A percentile compares a stretch with the other conserved stretches of the same genome.
phyloP scores from a whole-genome alignment of 2,797 vertebrate species.

The Oryzias sinensis region DNA sequence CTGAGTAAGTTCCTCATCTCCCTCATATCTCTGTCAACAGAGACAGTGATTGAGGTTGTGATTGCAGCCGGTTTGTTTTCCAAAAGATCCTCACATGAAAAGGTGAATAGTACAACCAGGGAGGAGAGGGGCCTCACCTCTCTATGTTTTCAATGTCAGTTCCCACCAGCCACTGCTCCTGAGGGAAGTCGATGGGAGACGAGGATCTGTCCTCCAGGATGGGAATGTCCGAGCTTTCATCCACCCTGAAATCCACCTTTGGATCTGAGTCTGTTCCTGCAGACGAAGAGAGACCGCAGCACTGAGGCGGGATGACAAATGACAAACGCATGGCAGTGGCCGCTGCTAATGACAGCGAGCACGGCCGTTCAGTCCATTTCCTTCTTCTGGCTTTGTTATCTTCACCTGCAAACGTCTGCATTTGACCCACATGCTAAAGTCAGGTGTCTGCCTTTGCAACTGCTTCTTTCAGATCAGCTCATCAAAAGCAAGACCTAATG shows the following conservation, averaged over 20 bases:
- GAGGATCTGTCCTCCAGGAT: slow-evolving; percentile 89
- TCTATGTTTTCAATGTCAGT: slow-evolving; percentile 94
- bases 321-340: not conserved
- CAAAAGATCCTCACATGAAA: not conserved
- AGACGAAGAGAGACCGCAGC: slow-evolving; percentile 6
- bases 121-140: slow-evolving; percentile 71
- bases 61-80: not conserved
- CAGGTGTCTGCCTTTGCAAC: not conserved
- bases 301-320: not conserved
- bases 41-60: slow-evolving; percentile 9
- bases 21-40: slow-evolving; percentile 87
- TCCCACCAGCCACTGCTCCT: slow-evolving; percentile 91
- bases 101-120: too few relatives aligned
- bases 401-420: not conserved
- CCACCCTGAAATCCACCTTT: slow-evolving; percentile 85
- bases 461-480: not conserved
- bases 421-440: too few relatives aligned
- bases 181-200: slow-evolving; percentile 85
- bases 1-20: slow-evolving; percentile 98
- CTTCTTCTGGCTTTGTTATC: not conserved
- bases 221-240: slow-evolving; percentile 88
- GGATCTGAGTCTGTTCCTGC: slow-evolving; percentile 84
- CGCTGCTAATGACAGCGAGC: not conserved
- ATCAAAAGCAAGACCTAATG: not conserved
- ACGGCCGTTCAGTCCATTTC: not conserved